Evolutionary conservation across 2,797 vertebrate genomes (phyloP), one percentile per base, ranked within the genome.

Genomic region (Podargus strigoides): DNA sequence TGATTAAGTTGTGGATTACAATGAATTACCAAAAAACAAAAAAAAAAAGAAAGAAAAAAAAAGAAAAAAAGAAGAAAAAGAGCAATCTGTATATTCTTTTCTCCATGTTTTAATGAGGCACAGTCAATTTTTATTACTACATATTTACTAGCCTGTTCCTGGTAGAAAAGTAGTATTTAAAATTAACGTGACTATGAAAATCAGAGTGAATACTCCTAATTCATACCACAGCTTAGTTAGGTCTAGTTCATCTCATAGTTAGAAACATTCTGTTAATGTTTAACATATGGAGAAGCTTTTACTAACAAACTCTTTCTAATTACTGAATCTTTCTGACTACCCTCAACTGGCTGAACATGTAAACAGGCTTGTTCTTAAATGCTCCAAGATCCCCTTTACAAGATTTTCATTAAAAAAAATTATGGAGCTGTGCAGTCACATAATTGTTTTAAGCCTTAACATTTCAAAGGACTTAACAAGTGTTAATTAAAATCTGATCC

Each of bases 61-160:
- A 81, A 52, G 60, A 73, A 81, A 52, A 60, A 73, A 75, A 62
- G 26, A 1, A 34, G 68, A 81, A 26, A 20, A 34, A 32, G 36
- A 9, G 8, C 9, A 87, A 73, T 28, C 23, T n/a, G 16, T 82
- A 44, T 87, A 78, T 94, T 81, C 17, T 93, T 68, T 87, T 70
- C 46, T 93, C 81, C 72, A 52, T 69, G 26, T 34, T 79, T 93
- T 93, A 89, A 96, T 89, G 77, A 94, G 59, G 20, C 42, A 63
- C 28, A 49, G 37, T 79, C 68, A 67, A 34, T 75, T 95, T 95
- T 93, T 94, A 85, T 82, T 94, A 67, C 77, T 90, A 93, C 67
- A 50, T 75, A 78, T 93, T 89, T 56, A 89, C 37, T 85, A 84
- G 80, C 76, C 28, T 59, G 56, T 87, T 93, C 58, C 46, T 82